These are phyloP conservation scores for Syngnathus scovelli DNA, from an alignment of 2,113 vertebrate genomes.

Conservation along the genomic window DNA sequence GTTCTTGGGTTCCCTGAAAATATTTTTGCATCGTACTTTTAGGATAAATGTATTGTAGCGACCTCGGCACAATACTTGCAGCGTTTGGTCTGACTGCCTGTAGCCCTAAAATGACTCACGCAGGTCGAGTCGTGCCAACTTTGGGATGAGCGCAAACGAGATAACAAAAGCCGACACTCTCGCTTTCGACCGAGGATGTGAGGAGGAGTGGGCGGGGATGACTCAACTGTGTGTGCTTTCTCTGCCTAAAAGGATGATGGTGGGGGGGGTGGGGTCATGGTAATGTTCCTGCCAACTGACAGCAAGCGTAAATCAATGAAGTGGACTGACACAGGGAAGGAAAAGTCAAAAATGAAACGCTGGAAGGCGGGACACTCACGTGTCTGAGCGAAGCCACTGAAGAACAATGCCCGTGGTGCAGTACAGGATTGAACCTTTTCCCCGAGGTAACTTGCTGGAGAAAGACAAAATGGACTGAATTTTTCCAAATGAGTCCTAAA, in stretches of 20 bases:
- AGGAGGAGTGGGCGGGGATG: conserved; percentile 26
- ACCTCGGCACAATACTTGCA: conserved; percentile 15
- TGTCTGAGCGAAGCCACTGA: conserved; percentile 96
- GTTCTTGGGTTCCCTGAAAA: not conserved
- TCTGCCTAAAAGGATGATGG: conserved; percentile 17
- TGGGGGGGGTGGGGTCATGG: conserved; percentile 14
- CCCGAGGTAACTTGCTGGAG: conserved; percentile 88
- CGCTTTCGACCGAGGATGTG: conserved; percentile 26
- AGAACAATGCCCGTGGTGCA: conserved; percentile 97
- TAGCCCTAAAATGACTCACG: conserved; percentile 23
- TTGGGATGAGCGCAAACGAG: conserved; percentile 23
- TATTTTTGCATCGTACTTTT: not conserved
- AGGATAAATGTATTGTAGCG: not conserved
- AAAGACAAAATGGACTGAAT: not conserved
- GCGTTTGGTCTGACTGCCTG: conserved; percentile 19
- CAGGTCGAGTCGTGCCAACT: conserved; percentile 8
- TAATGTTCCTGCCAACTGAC: conserved; percentile 35
- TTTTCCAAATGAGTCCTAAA: conserved; percentile 8
- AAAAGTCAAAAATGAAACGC: conserved; percentile 7
- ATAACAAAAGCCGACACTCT: conserved; percentile 27
- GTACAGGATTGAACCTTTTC: conserved; percentile 93
- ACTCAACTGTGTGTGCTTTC: conserved; percentile 41
- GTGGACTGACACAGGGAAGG: conserved; percentile 10
- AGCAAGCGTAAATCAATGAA: conserved; percentile 32
- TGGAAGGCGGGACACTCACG: conserved; percentile 74